phyloP scores from a whole-genome alignment of 2,797 vertebrate genomes.

The Hypotaenidia okinawae region DNA sequence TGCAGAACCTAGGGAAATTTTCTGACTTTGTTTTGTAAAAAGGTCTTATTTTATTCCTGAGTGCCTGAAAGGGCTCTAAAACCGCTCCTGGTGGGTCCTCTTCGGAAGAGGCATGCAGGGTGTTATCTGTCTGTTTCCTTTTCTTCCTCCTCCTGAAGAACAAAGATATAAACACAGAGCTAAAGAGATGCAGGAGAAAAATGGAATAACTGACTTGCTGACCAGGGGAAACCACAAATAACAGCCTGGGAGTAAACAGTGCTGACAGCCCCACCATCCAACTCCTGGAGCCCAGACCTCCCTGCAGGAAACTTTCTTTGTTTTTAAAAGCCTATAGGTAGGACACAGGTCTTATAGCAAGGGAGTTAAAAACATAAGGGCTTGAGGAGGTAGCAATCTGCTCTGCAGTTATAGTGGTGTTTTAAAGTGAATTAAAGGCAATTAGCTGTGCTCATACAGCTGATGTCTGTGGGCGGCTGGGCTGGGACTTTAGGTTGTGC shows the following conservation, averaged over 20 bases:
- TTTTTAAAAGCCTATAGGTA: not conserved
- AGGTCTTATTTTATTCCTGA: not conserved
- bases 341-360: not conserved
- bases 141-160: slow-evolving; percentile 13
- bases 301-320: not conserved
- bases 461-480: not conserved
- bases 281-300: not conserved
- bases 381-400: not conserved
- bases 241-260: not conserved
- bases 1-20: not conserved
- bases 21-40: not conserved
- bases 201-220: not conserved
- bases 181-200: not conserved
- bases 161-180: slow-evolving; percentile 30
- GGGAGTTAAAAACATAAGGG: not conserved
- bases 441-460: not conserved
- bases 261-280: not conserved
- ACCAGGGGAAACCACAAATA: slow-evolving; percentile 56
- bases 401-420: not conserved
- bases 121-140: slow-evolving; percentile 59
- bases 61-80: not conserved
- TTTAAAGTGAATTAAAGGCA: not conserved
- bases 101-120: not conserved
- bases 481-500: not conserved
- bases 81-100: fast-evolving